These are phyloP conservation scores for Cryptoblepharus egeriae DNA, from an alignment of 2,797 vertebrate genomes.

Conservation along the genomic window DNA sequence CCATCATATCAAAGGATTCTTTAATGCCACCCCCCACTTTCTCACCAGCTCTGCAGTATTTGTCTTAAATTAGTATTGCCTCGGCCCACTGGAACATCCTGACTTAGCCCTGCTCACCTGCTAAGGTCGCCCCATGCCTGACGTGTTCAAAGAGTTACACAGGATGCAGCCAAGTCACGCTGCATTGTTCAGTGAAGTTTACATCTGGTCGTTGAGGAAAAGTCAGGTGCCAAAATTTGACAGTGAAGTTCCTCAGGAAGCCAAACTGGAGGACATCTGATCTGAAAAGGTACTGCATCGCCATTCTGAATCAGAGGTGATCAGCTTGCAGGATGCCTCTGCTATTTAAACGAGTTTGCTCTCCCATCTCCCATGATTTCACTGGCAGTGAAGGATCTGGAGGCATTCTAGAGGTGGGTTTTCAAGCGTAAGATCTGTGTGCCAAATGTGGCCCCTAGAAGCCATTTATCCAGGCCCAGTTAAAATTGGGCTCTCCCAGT, in stretches of 20 bases:
- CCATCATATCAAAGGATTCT: slow-evolving; percentile 64
- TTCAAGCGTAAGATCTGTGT: no score
- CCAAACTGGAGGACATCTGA: neutral
- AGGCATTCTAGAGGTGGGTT: neutral
- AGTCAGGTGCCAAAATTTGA: neutral
- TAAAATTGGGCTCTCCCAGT: no score
- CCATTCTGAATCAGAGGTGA: neutral
- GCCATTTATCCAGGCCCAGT: no score
- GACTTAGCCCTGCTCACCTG: slow-evolving; percentile 67
- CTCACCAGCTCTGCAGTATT: slow-evolving; percentile 29
- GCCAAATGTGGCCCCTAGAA: no score
- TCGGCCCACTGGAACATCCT: slow-evolving; percentile 22
- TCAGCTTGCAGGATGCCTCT: neutral
- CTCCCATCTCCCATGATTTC: neutral
- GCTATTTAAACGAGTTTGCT: neutral
- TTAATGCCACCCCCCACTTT: slow-evolving; percentile 56
- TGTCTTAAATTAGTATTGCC: slow-evolving; percentile 36
- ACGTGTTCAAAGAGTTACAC: slow-evolving; percentile 63
- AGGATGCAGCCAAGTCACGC: slow-evolving; percentile 27
- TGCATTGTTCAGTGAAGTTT: slow-evolving; percentile 29
- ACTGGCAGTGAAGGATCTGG: neutral
- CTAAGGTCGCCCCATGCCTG: slow-evolving; percentile 62
- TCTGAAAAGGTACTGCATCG: neutral
- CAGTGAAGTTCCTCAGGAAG: neutral
- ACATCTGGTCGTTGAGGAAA: slow-evolving; percentile 11